Conservation (phyloP, 1,140 invertebrate species). For the Camponotus pennsylvanicus region DNA sequence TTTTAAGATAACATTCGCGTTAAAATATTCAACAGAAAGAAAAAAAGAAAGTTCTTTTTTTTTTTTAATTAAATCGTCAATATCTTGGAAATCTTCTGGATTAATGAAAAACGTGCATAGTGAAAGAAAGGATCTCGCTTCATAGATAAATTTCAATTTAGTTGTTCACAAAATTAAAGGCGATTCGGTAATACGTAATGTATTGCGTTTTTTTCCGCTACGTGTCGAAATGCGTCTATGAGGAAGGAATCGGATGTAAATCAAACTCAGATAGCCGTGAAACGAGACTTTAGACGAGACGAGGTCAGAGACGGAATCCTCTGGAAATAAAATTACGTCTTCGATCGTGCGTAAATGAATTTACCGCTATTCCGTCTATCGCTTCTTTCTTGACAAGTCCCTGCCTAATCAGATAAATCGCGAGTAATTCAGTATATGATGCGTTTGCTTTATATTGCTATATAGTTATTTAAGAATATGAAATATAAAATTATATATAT, state of each 20-base stretch:
- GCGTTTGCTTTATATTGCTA: background rate
- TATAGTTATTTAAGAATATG: background rate
- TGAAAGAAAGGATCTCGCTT: background rate
- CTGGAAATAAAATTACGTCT: conserved; percentile 75
- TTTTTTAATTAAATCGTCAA: background rate
- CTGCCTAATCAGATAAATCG: background rate
- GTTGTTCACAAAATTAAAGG: conserved; percentile 41
- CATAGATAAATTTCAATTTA: conserved; percentile 55
- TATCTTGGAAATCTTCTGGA: background rate
- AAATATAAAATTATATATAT: too few species aligned
- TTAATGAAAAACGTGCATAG: background rate
- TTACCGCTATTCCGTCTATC: conserved; percentile 49
- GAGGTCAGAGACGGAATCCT: conserved; percentile 64
- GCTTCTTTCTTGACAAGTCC: conserved; percentile 4
- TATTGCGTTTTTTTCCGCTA: conserved; percentile 20
- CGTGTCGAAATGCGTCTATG: conserved; percentile 52
- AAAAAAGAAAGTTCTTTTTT: background rate
- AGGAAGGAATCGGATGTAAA: conserved; percentile 58
- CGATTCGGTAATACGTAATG: conserved; percentile 25
- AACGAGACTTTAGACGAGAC: conserved; percentile 63
- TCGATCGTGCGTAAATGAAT: conserved; percentile 75
- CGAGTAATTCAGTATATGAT: background rate
- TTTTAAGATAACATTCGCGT: background rate
- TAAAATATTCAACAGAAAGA: background rate
- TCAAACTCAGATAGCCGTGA: conserved; percentile 70